Evolutionary conservation across 1,140 invertebrate species (phyloP), one percentile per base, ranked within the genome.

Genomic region (Drosophila melanogaster): DNA sequence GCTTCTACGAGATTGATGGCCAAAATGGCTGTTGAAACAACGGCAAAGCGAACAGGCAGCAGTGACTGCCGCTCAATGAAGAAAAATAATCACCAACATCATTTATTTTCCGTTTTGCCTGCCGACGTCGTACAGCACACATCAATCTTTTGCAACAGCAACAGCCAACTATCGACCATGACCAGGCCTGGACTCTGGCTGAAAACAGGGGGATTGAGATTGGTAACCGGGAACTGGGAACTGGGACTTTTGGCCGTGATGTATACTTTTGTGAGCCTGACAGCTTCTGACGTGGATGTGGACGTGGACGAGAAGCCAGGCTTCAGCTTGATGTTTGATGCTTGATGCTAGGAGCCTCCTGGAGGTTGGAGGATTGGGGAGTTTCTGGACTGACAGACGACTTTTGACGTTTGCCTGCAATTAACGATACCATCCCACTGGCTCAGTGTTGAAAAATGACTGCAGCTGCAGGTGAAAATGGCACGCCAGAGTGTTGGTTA

Each of bases 81-180:
- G 79, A 87, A 87, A 87, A 87, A 87, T 87, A 87, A 87, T 87
- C 83, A 87, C 84, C 83, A 89, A 87, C 83, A 87, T 87, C 83
- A 87, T 87, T 87, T 87, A 87, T 87, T 87, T 81, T 87, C 83
- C 75, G 84, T 87, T 87, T 87, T 87, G 84, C 83, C 83, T 86
- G 83, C 84, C 81, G 81, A 62, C 75, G 83, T 69, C 64, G 76
- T 87, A 87, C 78, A 85, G 62, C 75, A 71, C 79, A 87, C 83
- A 87, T 87, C 83, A 87, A 87, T 87, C 83, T 87, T 87, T 87
- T 70, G 84, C 75, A 86, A 81, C 78, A 87, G 69, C 81, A 53
- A 65, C 61, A 83, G 62, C 77, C 78, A 87, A 83, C 74, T 86
- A 87, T 78, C 83, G 81, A 78, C 75, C 81, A 81, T 83, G 79